phyloP scores from a whole-genome alignment of 2,888 invertebrate species.

The Aspidiotus destructor region DNA sequence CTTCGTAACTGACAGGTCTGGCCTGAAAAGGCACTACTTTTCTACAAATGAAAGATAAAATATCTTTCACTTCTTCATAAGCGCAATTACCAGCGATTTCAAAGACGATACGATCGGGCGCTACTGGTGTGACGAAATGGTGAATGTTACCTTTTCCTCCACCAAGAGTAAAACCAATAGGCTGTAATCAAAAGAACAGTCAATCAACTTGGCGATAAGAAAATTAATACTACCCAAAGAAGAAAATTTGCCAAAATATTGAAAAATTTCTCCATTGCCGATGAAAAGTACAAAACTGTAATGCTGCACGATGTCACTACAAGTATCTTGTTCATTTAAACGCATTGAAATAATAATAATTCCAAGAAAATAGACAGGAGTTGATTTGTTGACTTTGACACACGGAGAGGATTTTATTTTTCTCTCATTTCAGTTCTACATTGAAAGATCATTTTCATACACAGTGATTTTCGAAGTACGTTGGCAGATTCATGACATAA shows the following conservation, averaged over 20 bases:
- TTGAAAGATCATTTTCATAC: too few species aligned
- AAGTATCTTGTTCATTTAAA: too few species aligned
- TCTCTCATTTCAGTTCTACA: too few species aligned
- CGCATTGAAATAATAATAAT: too few species aligned
- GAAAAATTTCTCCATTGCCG: too few species aligned
- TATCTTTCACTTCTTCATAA: constrained; percentile 58
- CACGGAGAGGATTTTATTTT: too few species aligned
- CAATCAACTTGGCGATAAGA: neutral
- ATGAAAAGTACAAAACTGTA: too few species aligned
- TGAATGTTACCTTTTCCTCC: constrained; percentile 93
- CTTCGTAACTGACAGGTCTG: constrained; percentile 67
- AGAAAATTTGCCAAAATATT: neutral
- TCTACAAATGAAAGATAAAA: constrained; percentile 57
- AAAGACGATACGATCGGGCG: constrained; percentile 77
- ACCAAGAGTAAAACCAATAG: constrained; percentile 85
- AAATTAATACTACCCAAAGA: neutral
- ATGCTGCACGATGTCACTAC: too few species aligned
- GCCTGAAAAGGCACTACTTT: constrained; percentile 78
- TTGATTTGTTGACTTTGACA: too few species aligned
- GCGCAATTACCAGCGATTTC: constrained; percentile 89
- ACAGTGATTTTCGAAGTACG: too few species aligned
- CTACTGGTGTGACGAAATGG: constrained; percentile 89
- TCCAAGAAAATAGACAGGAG: too few species aligned
- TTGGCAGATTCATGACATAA: too few species aligned
- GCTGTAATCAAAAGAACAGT: constrained; percentile 43